Evolutionary conservation across 2,888 invertebrate genomes (phyloP), one percentile per base, ranked within the genome.

Genomic region (Panzeria rudis): DNA sequence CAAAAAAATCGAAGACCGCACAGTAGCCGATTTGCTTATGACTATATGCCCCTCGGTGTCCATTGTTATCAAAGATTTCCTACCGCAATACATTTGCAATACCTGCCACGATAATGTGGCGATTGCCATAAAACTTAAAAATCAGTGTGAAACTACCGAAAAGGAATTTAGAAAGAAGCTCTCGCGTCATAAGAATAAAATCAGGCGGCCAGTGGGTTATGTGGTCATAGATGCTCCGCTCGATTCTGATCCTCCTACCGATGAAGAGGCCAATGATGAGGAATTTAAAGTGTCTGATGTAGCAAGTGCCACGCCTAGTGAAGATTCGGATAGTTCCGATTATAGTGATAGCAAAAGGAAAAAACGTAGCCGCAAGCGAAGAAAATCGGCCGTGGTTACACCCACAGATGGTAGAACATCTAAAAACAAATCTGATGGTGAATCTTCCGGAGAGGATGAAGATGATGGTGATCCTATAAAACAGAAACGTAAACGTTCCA

Each of bases 41-140:
- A 88, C 88, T 3, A 87, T 93, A 32, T 93, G 93, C 77, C 91
- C 93, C n/a, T 88, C 88, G 5, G 91, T 93, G 2, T 90, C 90
- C 78, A 92, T 93, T 66, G 89, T 89, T 13, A 89, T 88, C 35
- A 92, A 92, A 84, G 93, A 93, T 87, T 93, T 90, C 71, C 89
- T 93, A 86, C 93, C 93, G 2, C 92, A 93, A 79, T 92, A 89
- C 64, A 92, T 93, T 25, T 93, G 93, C 86, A 87, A 88, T 25
- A 83, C 88, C 15, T 93, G 93, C 86, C 87, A 90, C 80, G 89
- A 89, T 54, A 92, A 92, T 83, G 89, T 93, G 15, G 90, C 89
- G 15, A 90, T 91, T 75, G 93, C 93, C 54, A 90, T 91, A 81
- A 89, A 92, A 72, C 88, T 93, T 32, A 91, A 92, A 44, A 88